Evolutionary conservation across 2,888 invertebrate species (phyloP), one percentile per base, ranked within the genome.

Genomic region (Phaedon cochleariae): DNA sequence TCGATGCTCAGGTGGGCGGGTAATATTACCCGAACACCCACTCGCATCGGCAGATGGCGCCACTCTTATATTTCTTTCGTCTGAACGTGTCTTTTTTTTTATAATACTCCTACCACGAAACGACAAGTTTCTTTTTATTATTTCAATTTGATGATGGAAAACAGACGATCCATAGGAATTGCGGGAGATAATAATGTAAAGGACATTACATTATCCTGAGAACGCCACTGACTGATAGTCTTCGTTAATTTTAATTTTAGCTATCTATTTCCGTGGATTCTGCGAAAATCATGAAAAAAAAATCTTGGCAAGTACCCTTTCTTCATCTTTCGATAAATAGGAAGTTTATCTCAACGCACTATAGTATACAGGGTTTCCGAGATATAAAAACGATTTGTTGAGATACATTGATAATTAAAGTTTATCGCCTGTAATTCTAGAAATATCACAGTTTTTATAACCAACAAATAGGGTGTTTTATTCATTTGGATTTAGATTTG

Each of bases 21-120:
- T 22, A 51, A 61, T 53, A 58, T 61, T 62, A 61, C 65, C 61
- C n/a, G 65, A 65, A 70, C 74, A 69, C 72, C 68, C 69, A 68
- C 72, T n/a, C n/a, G n/a, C 66, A 58, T 49, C 63, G 45, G 64
- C 22, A 73, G 72, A 69, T 73, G 73, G 72, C 71, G 71, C 71
- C 74, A 72, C 68, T 26, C 41, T 66, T 67, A 70, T 54, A 65
- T 65, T 63, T 67, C 70, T 67, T 63, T 60, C 57, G 68, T 70
- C 69, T 69, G 60, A 21, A 37, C 46, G n/a, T 49, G 54, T 31
- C 67, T 64, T 72, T 65, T 66, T 68, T 64, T 64, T 68, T n/a
- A 68, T 66, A 68, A 64, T 66, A 62, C 69, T 62, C 64, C 64
- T 58, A 60, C 65, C 55, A 63, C 17, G 21, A 55, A 17, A 41